Conservation (phyloP, 1,140 invertebrate genomes). For the Meloidogyne exigua region DNA sequence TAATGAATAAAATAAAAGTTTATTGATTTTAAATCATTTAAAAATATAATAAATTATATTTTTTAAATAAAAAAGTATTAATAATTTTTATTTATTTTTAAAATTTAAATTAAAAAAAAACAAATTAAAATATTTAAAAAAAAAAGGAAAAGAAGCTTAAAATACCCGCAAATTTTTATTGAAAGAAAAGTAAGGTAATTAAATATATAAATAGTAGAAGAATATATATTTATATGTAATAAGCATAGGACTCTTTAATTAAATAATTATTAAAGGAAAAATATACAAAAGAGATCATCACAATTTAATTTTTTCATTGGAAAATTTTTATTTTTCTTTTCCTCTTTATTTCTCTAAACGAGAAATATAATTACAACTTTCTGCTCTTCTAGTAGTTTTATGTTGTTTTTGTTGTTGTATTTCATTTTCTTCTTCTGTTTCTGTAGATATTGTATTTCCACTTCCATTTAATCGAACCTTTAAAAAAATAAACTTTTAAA, state of each 20-base stretch:
- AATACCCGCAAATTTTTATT: not conserved
- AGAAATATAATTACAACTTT: not conserved
- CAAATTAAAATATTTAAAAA: too few relatives aligned
- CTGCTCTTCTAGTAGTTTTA: not conserved
- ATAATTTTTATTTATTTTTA: too few relatives aligned
- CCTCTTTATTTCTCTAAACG: not conserved
- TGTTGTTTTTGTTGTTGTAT: not conserved
- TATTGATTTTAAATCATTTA: not conserved
- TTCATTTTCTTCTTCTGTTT: not conserved
- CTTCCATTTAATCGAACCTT: not conserved
- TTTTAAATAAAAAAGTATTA: too few relatives aligned
- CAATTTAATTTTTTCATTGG: too few relatives aligned
- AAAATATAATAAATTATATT: not conserved
- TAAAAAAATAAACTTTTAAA: not conserved
- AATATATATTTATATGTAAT: not conserved
- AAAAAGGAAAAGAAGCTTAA: too few relatives aligned
- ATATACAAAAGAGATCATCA: too few relatives aligned
- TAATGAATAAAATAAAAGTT: not conserved
- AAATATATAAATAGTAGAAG: too few relatives aligned
- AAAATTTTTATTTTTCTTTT: too few relatives aligned
- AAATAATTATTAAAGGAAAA: too few relatives aligned
- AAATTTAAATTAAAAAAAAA: too few relatives aligned
- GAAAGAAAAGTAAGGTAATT: too few relatives aligned
- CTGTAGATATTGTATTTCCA: slow-evolving; percentile 13
- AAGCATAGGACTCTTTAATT: too few relatives aligned